Evolutionary conservation across 2,797 vertebrate genomes (phyloP), one percentile per base, ranked within the genome.

Genomic region (Steatocranus sp.): DNA sequence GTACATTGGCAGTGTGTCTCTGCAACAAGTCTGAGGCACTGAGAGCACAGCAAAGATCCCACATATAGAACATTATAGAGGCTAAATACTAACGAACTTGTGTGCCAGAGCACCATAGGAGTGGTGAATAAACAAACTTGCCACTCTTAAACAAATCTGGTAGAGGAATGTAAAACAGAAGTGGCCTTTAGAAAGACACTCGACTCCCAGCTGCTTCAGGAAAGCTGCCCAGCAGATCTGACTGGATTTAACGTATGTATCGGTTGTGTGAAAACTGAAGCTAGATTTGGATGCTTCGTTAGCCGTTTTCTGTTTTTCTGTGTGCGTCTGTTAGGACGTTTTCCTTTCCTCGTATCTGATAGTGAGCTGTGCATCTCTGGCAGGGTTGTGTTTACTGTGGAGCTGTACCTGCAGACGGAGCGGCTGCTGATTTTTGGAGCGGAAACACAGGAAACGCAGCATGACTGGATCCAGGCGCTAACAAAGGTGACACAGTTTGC

Each of bases 361-460:
- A 12, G 53, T n/a, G 79, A 82, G 73, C 68, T 54, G 53, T 15
- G 76, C 74, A 56, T 90, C 5, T 86, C 18, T 66, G 78, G 81
- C 92, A 96, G 98, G 96, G 96, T 97, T 32, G 92, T 98, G 93
- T 98, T 97, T 92, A 97, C 97, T 46, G 97, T 97, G 94, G 98
- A 99, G 95, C 96, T 99, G 90, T 98, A 97, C 94, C 95, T 99
- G 93, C 94, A 95, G 91, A 97, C 97, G 18, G 98, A 98, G 91
- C 96, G 96, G 79, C 93, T 95, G 53, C 97, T 99, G 94, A 93
- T 96, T 1, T 97, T 99, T 82, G 98, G 97, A 79, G 96, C 96
- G 2, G 97, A 98, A 94, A 97, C 97, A 76, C 94, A 96, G 78
- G 96, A 96, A 86, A 95, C 95, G 66, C 97, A 98, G 87, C 96